Evolutionary conservation across 2,797 vertebrate genomes (phyloP).

Genomic region (Neosalanx taihuensis): DNA sequence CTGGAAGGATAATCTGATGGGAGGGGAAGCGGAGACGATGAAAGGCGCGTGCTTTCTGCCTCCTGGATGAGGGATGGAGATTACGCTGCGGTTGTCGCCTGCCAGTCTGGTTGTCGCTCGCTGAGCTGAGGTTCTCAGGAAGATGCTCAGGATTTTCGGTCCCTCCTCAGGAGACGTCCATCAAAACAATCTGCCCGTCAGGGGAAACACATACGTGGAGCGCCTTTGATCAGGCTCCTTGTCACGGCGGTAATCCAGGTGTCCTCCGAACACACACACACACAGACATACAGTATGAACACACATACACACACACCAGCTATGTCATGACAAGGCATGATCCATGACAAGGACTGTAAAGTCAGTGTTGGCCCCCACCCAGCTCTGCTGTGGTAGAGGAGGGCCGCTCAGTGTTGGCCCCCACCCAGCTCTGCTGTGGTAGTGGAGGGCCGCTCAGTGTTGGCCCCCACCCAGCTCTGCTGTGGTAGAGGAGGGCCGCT

Average conservation of each 20-base stretch:
- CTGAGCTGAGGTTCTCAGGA: background rate
- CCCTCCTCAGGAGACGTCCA: constrained; percentile 45
- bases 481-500: no score
- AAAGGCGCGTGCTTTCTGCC: constrained; percentile 20
- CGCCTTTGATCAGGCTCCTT: constrained; percentile 6
- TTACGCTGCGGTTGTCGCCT: constrained; percentile 55
- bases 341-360: no score
- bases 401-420: background rate
- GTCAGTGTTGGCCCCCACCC: background rate
- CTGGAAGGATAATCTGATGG: constrained; percentile 42
- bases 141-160: constrained; percentile 30
- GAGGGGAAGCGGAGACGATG: background rate
- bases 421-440: background rate
- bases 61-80: constrained; percentile 38
- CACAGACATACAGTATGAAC: background rate
- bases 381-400: background rate
- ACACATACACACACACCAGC: background rate
- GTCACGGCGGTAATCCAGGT: background rate
- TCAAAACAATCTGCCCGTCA: constrained; percentile 46
- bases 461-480: no score
- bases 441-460: no score
- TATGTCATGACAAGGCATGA: background rate
- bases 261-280: background rate
- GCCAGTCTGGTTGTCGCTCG: constrained; percentile 43
- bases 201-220: constrained; percentile 27